Evolutionary conservation across 1,140 invertebrate species (phyloP).

Genomic region (Elymnias hypermnestra): DNA sequence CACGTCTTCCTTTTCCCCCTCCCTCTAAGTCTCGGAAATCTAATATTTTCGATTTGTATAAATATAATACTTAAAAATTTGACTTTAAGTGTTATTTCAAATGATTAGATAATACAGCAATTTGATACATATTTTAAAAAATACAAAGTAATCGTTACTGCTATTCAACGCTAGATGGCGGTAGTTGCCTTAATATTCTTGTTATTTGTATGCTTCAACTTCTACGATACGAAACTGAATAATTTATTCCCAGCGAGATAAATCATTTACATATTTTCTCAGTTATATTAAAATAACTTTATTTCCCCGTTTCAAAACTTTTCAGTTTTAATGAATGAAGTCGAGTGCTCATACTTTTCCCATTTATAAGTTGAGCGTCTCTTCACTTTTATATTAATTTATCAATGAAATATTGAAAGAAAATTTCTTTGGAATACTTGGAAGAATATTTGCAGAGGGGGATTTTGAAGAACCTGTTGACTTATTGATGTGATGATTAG

Average conservation of each 20-base stretch:
- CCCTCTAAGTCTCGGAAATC: too few relatives aligned
- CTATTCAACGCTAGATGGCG: constrained; percentile 60
- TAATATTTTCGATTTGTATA: too few relatives aligned
- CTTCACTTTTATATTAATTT: constrained; percentile 22
- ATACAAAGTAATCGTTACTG: too few relatives aligned
- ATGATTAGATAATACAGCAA: too few relatives aligned
- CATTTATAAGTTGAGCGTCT: constrained; percentile 47
- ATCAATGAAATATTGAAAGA: constrained; percentile 4
- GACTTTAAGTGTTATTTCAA: too few relatives aligned
- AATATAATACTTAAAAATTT: too few relatives aligned
- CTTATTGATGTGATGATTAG: too few relatives aligned
- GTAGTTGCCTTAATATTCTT: constrained; percentile 5
- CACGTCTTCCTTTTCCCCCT: too few relatives aligned
- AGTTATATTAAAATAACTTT: constrained; percentile 40
- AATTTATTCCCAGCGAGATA: constrained; percentile 25
- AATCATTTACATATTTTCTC: constrained; percentile 36
- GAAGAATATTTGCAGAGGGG: too few relatives aligned
- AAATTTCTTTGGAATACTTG: not conserved
- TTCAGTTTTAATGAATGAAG: constrained; percentile 58
- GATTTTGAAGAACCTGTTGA: too few relatives aligned
- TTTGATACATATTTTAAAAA: too few relatives aligned
- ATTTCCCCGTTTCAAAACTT: constrained; percentile 38
- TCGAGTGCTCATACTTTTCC: constrained; percentile 45
- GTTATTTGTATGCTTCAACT: constrained; percentile 7
- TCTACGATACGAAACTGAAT: constrained; percentile 6